These are phyloP conservation scores for Sorex maritimensis DNA, from an alignment of 2,797 vertebrate genomes.

Conservation along the genomic window DNA sequence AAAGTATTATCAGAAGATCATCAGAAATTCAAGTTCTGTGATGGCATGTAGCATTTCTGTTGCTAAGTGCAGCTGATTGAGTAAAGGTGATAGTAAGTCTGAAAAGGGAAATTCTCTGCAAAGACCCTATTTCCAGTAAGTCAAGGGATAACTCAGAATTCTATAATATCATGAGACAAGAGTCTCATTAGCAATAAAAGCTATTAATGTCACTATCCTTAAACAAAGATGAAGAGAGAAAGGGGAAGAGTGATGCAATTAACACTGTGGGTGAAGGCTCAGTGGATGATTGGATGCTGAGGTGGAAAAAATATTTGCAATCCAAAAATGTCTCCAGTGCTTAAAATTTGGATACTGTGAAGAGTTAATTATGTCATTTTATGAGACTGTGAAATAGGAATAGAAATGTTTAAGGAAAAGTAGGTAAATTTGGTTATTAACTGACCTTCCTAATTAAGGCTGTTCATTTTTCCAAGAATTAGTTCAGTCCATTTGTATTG, in stretches of 20 bases:
- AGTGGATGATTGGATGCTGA: neutral
- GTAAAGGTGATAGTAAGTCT: conserved; percentile 11
- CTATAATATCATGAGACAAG: conserved; percentile 38
- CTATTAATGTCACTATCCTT: conserved; percentile 54
- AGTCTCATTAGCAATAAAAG: conserved; percentile 64
- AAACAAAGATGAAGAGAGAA: conserved; percentile 44
- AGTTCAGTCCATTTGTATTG: conserved; percentile 27
- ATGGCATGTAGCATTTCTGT: conserved; percentile 5
- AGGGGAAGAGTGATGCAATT: neutral
- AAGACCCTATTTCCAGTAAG: conserved; percentile 47
- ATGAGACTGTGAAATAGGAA: conserved; percentile 20
- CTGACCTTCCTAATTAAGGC: conserved; percentile 34
- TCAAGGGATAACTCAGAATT: conserved; percentile 11
- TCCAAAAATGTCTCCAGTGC: neutral
- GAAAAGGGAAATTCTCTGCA: conserved; percentile 22
- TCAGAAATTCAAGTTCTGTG: neutral
- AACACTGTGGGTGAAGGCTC: neutral
- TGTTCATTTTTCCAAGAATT: neutral
- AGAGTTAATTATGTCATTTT: conserved; percentile 24
- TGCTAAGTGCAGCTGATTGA: conserved; percentile 61
- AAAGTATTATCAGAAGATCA: neutral
- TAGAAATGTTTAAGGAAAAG: neutral
- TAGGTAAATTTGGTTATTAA: conserved; percentile 22
- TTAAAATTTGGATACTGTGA: conserved; percentile 41
- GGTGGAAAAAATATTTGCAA: neutral